Evolutionary conservation across 2,113 vertebrate species (phyloP).

Genomic region (Columba janthina): DNA sequence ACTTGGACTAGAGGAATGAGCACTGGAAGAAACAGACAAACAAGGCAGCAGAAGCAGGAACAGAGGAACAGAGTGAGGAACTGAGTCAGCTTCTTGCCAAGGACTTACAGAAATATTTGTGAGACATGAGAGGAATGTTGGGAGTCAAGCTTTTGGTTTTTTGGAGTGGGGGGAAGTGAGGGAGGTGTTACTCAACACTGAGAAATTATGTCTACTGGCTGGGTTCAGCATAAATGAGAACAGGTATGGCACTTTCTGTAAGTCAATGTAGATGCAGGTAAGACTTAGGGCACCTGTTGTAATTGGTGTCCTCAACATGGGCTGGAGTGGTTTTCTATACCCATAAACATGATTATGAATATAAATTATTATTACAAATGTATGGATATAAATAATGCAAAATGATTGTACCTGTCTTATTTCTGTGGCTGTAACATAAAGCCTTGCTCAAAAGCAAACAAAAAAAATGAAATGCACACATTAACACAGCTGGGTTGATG

Average conservation of each 20-base stretch:
- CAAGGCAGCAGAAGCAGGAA: not conserved
- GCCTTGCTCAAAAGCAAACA: not conserved
- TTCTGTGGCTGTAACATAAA: not conserved
- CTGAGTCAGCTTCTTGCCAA: not conserved
- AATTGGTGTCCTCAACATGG: not conserved
- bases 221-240: not conserved
- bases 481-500: not conserved
- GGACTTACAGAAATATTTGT: not conserved
- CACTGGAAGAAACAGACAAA: not conserved
- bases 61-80: not conserved
- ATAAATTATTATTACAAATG: not conserved
- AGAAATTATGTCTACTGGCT: not conserved
- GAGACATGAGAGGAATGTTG: conserved; percentile 32
- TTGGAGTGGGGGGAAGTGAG: not conserved
- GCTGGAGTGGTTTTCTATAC: not conserved
- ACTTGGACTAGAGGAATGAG: not conserved
- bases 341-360: not conserved
- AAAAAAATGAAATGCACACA: not conserved
- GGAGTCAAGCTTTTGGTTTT: not conserved
- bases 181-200: not conserved
- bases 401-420: not conserved
- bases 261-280: not conserved
- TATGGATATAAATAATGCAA: not conserved
- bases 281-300: not conserved
- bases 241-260: not conserved